A percentile compares a stretch with the other conserved stretches of the same genome.
Evolutionary conservation across 2,797 vertebrate species (phyloP).

Genomic region (Lemur catta): DNA sequence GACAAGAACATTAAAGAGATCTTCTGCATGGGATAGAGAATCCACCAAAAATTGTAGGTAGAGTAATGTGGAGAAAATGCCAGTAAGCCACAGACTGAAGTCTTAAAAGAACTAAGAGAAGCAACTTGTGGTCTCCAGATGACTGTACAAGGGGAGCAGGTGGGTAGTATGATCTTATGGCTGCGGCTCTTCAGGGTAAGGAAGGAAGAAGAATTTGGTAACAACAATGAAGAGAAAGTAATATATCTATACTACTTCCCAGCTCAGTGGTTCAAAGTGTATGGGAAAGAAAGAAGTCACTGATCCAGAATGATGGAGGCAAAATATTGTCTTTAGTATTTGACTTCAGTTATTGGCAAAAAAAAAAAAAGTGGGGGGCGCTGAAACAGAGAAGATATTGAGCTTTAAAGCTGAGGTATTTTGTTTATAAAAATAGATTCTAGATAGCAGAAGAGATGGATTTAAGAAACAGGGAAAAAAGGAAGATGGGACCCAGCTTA

Average conservation of each 20-base stretch:
- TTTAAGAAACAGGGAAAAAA: not conserved
- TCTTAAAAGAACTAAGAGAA: constrained; percentile 1
- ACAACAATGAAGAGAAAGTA: not conserved
- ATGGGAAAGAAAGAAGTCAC: not conserved
- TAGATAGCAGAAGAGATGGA: not conserved
- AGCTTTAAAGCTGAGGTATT: not conserved
- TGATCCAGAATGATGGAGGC: not conserved
- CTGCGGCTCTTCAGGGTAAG: not conserved
- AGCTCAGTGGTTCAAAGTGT: not conserved
- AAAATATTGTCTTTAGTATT: not conserved
- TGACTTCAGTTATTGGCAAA: not conserved
- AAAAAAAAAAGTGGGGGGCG: too few species aligned
- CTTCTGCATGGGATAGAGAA: not conserved
- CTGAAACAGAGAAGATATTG: not conserved
- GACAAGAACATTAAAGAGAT: not conserved
- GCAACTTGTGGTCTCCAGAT: not conserved
- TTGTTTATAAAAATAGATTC: not conserved
- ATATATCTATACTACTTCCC: not conserved
- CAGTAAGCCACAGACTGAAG: not conserved
- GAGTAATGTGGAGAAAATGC: not conserved
- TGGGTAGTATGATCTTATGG: not conserved
- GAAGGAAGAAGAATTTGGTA: not conserved
- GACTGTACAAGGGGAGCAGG: not conserved
- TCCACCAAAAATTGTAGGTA: not conserved
- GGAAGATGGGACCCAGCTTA: not conserved